Base-by-base conservation (phyloP, 2,888 invertebrate species). In the Ecliptopera silaceata region DNA sequence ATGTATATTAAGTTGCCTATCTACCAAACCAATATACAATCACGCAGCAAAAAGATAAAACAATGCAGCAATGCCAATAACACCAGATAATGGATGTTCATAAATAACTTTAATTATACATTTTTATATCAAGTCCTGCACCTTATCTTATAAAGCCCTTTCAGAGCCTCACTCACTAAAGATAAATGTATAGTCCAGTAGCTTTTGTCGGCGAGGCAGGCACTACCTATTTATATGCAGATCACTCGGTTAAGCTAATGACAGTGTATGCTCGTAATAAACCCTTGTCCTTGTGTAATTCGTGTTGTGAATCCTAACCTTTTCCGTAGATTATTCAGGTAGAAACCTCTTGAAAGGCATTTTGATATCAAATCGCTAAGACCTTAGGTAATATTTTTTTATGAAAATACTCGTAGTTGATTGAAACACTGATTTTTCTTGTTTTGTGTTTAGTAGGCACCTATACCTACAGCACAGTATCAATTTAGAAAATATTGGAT, bases 241-340 rank as follows among this genome's bases (percentile, higher is more conserved):
- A 74, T 70, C 60, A 66, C 70, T 74, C 68, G 64, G 65, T 65
- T 65, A 71, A 68, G 69, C 64, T 63, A 72, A 71, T 70, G 56
- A 54, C 36, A 57, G 49, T 46, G 52, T 47, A 15, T 34, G 15
- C 15, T 12, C 12, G 5, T 8, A 15, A 58, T 53, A 43, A 52
- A 50, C 53, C 52, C 53, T 52, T 58, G n/a, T 52, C 45, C 43
- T 58, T 45, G 32, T 38, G 32, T 46, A 26, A 31, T 26, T 26
- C 22, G 42, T 29, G 13, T 46, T 34, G 13, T 34, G 34, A 34
- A 34, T 15, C 13, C 15, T 34, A 34, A 34, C 34, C 34, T 34
- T 34, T 34, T 34, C 6, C 34, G 15, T 34, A 34, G 13, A 15
- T n/a, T 12, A 15, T 1, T 26, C 12, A 34, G 12, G 32, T 12